Evolutionary conservation across 23 tunicate genomes (phyloP).

Genomic region (Ciona savignyi): DNA sequence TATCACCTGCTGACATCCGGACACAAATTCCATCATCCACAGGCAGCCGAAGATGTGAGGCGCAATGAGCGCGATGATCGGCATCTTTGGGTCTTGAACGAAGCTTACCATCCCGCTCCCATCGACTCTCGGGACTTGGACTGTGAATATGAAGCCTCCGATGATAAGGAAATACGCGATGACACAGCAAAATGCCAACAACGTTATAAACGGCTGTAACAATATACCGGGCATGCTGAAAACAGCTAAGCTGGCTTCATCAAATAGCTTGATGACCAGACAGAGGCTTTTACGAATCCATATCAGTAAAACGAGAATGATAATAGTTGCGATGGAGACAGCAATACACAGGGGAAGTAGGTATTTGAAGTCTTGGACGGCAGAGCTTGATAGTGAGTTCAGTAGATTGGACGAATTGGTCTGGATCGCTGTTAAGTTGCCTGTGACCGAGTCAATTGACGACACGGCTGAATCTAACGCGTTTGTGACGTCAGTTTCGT

Average conservation of each 20-base stretch:
- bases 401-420: slow-evolving; percentile 7
- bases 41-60: slow-evolving; percentile 50
- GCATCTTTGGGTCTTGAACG: neutral
- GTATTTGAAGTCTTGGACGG: slow-evolving; percentile 21
- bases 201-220: slow-evolving; percentile 61
- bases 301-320: slow-evolving; percentile 30
- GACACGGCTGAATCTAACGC: slow-evolving; percentile 10
- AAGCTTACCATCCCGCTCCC: slow-evolving; percentile 38
- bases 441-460: neutral
- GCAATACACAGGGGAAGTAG: slow-evolving; percentile 33
- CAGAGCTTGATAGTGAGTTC: slow-evolving; percentile 6
- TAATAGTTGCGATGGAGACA: slow-evolving; percentile 1
- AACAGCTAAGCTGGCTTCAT: slow-evolving; percentile 80
- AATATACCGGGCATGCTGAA: slow-evolving; percentile 53
- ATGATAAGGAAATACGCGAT: slow-evolving; percentile 23
- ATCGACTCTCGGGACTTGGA: slow-evolving; percentile 36
- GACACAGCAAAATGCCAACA: slow-evolving; percentile 13
- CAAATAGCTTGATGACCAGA: slow-evolving; percentile 49
- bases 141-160: slow-evolving; percentile 16
- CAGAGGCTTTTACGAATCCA: slow-evolving; percentile 58
- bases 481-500: slow-evolving; percentile 4
- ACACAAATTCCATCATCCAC: slow-evolving; percentile 67
- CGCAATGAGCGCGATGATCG: slow-evolving; percentile 11
- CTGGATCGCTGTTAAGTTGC: neutral
- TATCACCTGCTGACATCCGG: slow-evolving; percentile 47